phyloP scores from a whole-genome alignment of 1,140 invertebrate genomes.

The Temnothorax nylanderi region DNA sequence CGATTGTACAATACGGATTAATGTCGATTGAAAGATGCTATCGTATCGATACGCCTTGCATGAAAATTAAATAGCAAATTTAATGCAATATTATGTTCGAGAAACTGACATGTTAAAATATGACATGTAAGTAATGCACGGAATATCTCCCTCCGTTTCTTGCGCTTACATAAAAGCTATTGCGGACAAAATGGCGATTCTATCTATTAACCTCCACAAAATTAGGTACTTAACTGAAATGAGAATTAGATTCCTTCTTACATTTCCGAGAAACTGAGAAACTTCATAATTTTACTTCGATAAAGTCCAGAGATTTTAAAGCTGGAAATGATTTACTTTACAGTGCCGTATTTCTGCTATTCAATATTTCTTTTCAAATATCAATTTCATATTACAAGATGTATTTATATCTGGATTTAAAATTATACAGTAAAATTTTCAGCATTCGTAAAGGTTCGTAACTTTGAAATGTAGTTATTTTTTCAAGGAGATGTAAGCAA shows the following conservation, averaged over 20 bases:
- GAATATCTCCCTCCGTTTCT: not conserved
- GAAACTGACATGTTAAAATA: not conserved
- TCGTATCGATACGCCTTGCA: not conserved
- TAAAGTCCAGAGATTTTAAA: not conserved
- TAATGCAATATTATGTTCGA: not conserved
- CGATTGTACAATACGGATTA: constrained; percentile 5
- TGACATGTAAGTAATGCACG: not conserved
- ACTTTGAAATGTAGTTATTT: not conserved
- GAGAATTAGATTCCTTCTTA: constrained; percentile 3
- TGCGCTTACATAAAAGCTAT: not conserved
- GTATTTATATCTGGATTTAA: not conserved
- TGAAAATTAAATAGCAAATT: not conserved
- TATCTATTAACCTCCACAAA: constrained; percentile 1
- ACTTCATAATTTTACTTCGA: constrained; percentile 2
- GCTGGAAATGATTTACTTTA: not conserved
- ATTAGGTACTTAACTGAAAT: constrained; percentile 3
- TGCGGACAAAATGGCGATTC: not conserved
- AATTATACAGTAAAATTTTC: not conserved
- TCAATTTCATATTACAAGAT: not conserved
- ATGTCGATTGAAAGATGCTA: not conserved
- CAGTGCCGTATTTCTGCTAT: not conserved
- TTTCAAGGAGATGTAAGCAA: not conserved
- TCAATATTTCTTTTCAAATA: not conserved
- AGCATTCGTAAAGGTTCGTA: not conserved
- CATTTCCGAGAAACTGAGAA: not conserved